Percentiles rank a stretch among this genome's conserved stretches.
Conservation (phyloP, 2,113 vertebrate species). For the Nycticebus coucang region DNA sequence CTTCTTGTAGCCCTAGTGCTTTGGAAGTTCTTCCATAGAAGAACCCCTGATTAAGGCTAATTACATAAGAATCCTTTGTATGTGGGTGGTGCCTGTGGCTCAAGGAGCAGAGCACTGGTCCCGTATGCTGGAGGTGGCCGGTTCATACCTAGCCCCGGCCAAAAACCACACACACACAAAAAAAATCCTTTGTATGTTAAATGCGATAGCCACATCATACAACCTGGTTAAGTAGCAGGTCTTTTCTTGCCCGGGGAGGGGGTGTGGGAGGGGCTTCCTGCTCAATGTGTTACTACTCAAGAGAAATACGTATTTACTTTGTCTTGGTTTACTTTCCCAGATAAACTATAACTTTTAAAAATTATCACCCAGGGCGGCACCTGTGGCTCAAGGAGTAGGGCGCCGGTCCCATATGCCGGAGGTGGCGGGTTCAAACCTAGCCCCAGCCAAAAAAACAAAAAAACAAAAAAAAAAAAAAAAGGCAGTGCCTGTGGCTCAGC, state of each 20-base stretch:
- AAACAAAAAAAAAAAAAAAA: no score
- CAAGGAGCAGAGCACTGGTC: no score
- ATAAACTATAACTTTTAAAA: not conserved
- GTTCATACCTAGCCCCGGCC: no score
- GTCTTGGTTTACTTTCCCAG: conserved; percentile 2
- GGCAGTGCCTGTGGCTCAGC: no score
- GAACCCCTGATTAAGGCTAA: not conserved
- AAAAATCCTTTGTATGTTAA: not conserved
- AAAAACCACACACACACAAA: no score
- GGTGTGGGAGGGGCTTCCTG: not conserved
- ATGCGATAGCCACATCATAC: not conserved
- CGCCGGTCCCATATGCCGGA: no score
- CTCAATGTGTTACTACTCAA: not conserved
- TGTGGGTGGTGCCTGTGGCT: no score
- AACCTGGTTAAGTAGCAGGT: not conserved
- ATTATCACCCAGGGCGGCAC: not conserved
- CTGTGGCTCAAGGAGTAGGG: no score
- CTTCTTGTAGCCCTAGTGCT: not conserved
- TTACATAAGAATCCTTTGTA: not conserved
- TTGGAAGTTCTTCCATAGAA: not conserved
- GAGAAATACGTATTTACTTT: conserved; percentile 1
- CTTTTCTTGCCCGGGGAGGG: not conserved
- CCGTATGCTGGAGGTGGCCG: no score
- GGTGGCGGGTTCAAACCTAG: no score
- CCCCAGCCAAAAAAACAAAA: no score